These are phyloP conservation scores for Corapipo altera DNA, from an alignment of 2,113 vertebrate species.

Conservation along the genomic window DNA sequence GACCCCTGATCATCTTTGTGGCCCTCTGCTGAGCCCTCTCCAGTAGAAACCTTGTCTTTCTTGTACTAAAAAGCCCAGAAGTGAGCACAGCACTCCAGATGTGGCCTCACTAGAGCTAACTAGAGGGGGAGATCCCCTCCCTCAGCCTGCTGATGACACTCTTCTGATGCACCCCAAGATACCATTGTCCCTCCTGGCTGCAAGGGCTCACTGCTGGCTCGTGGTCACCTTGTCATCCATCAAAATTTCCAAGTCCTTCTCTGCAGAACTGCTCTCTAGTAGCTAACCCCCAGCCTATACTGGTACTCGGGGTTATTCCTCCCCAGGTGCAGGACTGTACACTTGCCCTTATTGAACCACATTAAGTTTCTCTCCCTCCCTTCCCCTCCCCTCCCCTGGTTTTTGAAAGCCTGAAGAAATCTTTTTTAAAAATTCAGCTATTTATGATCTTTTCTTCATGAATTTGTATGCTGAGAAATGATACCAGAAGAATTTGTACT, in stretches of 20 bases:
- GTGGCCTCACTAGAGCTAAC: neutral
- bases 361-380: neutral
- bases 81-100: neutral
- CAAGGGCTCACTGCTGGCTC: neutral
- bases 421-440: neutral
- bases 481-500: neutral
- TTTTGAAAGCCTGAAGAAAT: neutral
- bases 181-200: neutral
- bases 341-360: neutral
- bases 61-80: neutral
- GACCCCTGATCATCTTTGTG: neutral
- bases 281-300: neutral
- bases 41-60: neutral
- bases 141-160: neutral
- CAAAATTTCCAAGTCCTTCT: neutral
- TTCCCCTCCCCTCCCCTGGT: too few species aligned
- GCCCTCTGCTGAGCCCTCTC: neutral
- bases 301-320: neutral
- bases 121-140: neutral
- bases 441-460: neutral
- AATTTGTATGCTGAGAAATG: neutral
- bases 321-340: neutral
- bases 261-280: neutral
- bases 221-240: neutral
- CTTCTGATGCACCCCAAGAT: neutral